Evolutionary conservation across 2,797 vertebrate genomes (phyloP), one percentile per base, ranked within the genome.

Genomic region (Pogoniulus pusillus): DNA sequence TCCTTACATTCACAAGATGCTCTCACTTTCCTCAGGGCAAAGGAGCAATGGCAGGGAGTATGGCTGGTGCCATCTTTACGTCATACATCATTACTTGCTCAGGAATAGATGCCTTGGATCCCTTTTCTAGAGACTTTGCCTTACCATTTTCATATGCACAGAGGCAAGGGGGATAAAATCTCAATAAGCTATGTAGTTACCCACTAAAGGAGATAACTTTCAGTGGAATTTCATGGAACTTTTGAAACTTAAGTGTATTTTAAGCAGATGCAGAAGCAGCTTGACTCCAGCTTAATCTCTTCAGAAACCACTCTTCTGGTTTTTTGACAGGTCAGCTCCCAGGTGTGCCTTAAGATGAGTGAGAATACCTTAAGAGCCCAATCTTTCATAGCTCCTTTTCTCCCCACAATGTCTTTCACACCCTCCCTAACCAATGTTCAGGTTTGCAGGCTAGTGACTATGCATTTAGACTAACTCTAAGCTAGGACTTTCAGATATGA

Each of bases 361-460:
- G 47, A 77, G 22, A 68, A 39, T 39, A 65, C 5, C 10, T 47
- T 30, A 73, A 32, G 32, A 77, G 51, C 9, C 12, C 19, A 63
- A 35, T 15, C 18, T 81, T 18, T 82, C 43, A 12, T 27, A 32
- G 17, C 18, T 79, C 9, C 3, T 73, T 82, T 80, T 34, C 39
- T 58, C 29, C 41, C 23, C 1, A 1, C n/a, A 11, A 22, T 11
- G 22, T 9, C 23, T 2, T 0, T 34, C 0, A 0, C 11, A 16
- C 5, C 66, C 7, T 5, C 29, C 11, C 7, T 65, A 22, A 7
- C 11, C 53, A 53, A 19, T 2, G 4, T 32, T 69, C 30, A 65
- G 27, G 17, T 41, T 10, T 35, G 2, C 9, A 51, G 41, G 9
- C 9, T 24, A 39, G 60, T 8, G 16, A 6, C 19, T 64, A 16